Base-by-base conservation (phyloP, 2,797 vertebrate genomes). In the Poecilia wingei region DNA sequence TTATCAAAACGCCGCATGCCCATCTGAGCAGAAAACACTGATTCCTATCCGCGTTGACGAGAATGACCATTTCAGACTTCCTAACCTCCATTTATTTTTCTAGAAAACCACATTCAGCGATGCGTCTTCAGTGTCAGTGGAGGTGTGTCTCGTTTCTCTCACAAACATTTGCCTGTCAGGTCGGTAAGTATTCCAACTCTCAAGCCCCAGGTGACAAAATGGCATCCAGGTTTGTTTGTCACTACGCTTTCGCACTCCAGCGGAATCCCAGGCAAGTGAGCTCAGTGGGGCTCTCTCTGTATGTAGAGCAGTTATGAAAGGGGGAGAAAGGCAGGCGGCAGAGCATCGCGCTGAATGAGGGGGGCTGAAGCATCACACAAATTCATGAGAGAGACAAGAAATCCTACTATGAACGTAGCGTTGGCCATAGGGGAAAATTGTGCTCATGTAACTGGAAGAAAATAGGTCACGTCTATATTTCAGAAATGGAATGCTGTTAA, bases 291-390 rank as follows among this genome's bases (percentile, higher is more conserved):
- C 83, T 89, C 80, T 82, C 83, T 89, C 80, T 82, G 75, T 90
- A 93, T 93, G 91, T 93, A 82, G 93, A 91, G 88, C 92, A 88
- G 92, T 93, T 93, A 93, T 81, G 91, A 94, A 94, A 94, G 69
- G 46, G n/a, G 64, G 66, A 39, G 68, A 73, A 70, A 39, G 51
- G 33, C 68, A 43, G 43, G 43, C 41, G 72, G 79, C 74, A 66
- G 89, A 85, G 79, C 51, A 28, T 39, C 43, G 45, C 5, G 74
- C 73, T 82, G 82, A 74, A 82, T 82, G 89, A 88, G 87, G 87
- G 85, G 87, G 1, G 82, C 86, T 91, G 92, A 82, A 73, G 90
- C 89, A 92, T 94, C 92, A 93, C 88, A 92, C 80, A 18, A 36
- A 77, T 81, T 77, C 78, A 75, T 84, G 77, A 86, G 79, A 43